Evolutionary conservation across 1,140 invertebrate genomes (phyloP).

Genomic region (Anagrus nilaparvatae): DNA sequence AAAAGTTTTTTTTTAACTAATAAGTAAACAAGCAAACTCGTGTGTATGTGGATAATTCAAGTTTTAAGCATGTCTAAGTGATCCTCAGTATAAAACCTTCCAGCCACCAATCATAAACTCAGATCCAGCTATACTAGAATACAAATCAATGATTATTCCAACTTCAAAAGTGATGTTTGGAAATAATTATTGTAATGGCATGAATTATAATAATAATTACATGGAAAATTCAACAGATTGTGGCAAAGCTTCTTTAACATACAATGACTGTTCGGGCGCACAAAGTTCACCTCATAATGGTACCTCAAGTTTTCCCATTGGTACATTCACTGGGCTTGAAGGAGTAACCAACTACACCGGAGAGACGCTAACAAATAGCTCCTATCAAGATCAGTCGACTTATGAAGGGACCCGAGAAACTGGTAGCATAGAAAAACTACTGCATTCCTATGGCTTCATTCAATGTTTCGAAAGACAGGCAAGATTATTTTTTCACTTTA

Average conservation of each 20-base stretch:
- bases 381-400: constrained; percentile 50
- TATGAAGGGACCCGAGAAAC: constrained; percentile 80
- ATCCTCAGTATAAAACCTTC: constrained; percentile 88
- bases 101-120: constrained; percentile 71
- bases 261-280: constrained; percentile 24
- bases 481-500: constrained; percentile 95
- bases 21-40: too few species aligned
- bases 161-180: constrained; percentile 33
- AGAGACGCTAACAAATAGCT: constrained; percentile 40
- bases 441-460: constrained; percentile 98
- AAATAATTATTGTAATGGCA: constrained; percentile 41
- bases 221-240: constrained; percentile 35
- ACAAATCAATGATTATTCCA: constrained; percentile 51
- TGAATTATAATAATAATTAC: constrained; percentile 36
- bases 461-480: constrained; percentile 96
- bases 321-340: constrained; percentile 42
- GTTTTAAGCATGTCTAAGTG: constrained; percentile 59
- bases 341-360: constrained; percentile 26
- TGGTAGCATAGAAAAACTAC: constrained; percentile 92
- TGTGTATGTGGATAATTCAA: too few species aligned
- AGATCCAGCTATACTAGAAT: constrained; percentile 64
- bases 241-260: constrained; percentile 33
- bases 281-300: constrained; percentile 38
- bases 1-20: too few species aligned
- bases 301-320: constrained; percentile 44